Evolutionary conservation across 2,888 invertebrate species (phyloP).

Genomic region (Rhagonycha fulva): DNA sequence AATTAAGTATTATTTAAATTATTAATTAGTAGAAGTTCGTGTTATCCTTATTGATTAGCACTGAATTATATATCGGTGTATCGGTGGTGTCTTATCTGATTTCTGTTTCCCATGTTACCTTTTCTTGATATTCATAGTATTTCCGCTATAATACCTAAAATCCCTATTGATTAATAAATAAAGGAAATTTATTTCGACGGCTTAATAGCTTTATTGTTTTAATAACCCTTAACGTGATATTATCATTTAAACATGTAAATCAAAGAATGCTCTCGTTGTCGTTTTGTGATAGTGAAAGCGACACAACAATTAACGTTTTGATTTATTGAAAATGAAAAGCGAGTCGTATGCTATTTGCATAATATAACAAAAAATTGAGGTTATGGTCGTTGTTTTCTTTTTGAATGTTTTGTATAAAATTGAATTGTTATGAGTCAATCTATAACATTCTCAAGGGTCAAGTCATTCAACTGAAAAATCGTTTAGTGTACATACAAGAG

Average conservation of each 20-base stretch:
- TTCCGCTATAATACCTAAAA: background rate
- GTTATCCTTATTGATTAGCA: background rate
- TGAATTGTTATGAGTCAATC: background rate
- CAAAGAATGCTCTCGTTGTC: background rate
- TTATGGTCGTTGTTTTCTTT: background rate
- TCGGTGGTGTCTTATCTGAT: background rate
- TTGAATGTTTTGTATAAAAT: background rate
- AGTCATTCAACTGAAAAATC: background rate
- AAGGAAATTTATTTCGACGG: background rate
- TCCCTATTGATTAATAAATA: background rate
- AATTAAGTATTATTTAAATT: background rate
- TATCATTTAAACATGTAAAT: background rate
- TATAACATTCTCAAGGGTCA: background rate
- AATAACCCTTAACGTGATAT: background rate
- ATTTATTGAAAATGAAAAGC: background rate
- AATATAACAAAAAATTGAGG: background rate
- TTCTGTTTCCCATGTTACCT: background rate
- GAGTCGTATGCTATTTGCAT: background rate
- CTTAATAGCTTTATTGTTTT: background rate
- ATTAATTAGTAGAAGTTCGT: background rate
- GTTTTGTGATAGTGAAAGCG: background rate
- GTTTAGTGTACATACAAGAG: background rate
- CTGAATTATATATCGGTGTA: background rate
- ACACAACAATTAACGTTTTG: background rate
- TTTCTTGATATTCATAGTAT: background rate